These are phyloP conservation scores for Doryteuthis pealeii DNA, from an alignment of 1,140 invertebrate genomes.

Conservation along the genomic window DNA sequence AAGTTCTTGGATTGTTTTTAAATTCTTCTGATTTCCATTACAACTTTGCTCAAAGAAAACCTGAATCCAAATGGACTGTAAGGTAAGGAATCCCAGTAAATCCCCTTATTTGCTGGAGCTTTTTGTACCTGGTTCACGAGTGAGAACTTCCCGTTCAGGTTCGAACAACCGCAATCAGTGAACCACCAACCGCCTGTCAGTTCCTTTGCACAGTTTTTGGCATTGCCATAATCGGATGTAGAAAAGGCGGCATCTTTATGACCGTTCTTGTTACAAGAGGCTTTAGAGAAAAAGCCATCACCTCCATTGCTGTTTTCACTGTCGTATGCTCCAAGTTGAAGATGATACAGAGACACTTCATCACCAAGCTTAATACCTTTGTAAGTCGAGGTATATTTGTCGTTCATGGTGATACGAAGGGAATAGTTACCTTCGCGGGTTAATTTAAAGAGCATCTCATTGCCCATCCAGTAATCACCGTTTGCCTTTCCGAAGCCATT, in stretches of 20 bases:
- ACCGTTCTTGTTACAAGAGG: neutral
- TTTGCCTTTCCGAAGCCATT: slow-evolving; percentile 30
- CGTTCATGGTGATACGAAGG: neutral
- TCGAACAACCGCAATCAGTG: neutral
- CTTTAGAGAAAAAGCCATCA: neutral
- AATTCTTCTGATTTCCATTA: neutral
- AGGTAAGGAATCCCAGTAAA: neutral
- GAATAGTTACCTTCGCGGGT: neutral
- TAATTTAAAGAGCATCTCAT: slow-evolving; percentile 15
- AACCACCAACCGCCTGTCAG: slow-evolving; percentile 1
- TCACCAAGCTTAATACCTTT: neutral
- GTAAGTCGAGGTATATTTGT: neutral
- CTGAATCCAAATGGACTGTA: neutral
- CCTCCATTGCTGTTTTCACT: neutral
- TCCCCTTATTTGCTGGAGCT: neutral
- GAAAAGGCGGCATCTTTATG: neutral
- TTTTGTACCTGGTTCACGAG: neutral
- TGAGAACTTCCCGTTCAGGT: neutral
- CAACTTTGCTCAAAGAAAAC: neutral
- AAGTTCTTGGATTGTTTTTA: too few relatives aligned
- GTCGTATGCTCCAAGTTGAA: neutral
- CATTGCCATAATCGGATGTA: neutral
- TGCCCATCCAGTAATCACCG: slow-evolving; percentile 33
- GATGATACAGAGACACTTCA: neutral
- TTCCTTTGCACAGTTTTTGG: neutral